phyloP scores from a whole-genome alignment of 2,888 invertebrate species.

The Rhamphomyia laevipes region DNA sequence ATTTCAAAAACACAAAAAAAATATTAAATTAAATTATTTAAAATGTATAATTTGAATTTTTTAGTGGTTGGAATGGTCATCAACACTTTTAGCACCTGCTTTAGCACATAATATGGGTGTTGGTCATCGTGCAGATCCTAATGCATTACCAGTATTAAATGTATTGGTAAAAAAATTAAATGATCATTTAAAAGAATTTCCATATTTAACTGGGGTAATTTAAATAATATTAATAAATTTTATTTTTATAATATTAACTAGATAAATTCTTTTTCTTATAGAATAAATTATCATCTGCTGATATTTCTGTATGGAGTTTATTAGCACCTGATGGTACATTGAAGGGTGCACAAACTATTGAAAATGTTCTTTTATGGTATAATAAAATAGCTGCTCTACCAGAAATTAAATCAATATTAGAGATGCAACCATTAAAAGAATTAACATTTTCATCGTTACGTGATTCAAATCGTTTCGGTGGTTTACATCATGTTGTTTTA shows the following conservation, averaged over 20 bases:
- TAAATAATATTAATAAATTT: slow-evolving; percentile 1
- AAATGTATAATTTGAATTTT: slow-evolving; percentile 8
- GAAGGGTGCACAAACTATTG: slow-evolving; percentile 44
- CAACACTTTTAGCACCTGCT: slow-evolving; percentile 46
- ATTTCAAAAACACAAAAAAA: not conserved
- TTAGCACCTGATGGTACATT: slow-evolving; percentile 56
- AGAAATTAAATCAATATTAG: slow-evolving; percentile 43
- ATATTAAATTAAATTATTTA: slow-evolving; percentile 10
- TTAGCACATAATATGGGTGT: slow-evolving; percentile 41
- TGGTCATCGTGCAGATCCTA: slow-evolving; percentile 41
- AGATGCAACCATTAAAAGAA: slow-evolving; percentile 28
- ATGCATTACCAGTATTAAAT: slow-evolving; percentile 45
- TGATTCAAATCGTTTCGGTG: slow-evolving; percentile 40
- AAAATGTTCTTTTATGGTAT: slow-evolving; percentile 50
- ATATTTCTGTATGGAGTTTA: slow-evolving; percentile 61
- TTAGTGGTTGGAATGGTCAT: slow-evolving; percentile 58
- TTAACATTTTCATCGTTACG: slow-evolving; percentile 30
- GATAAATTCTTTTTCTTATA: slow-evolving; percentile 29
- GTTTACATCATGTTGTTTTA: slow-evolving; percentile 37
- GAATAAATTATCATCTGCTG: slow-evolving; percentile 52
- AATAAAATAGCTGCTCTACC: slow-evolving; percentile 42
- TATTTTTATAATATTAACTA: slow-evolving; percentile 5
- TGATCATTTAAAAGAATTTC: slow-evolving; percentile 38
- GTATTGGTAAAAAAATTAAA: slow-evolving; percentile 47
- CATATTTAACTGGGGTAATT: slow-evolving; percentile 49